Evolutionary conservation across 2,888 invertebrate species (phyloP), one percentile per base, ranked within the genome.

Genomic region (Mamestra brassicae): DNA sequence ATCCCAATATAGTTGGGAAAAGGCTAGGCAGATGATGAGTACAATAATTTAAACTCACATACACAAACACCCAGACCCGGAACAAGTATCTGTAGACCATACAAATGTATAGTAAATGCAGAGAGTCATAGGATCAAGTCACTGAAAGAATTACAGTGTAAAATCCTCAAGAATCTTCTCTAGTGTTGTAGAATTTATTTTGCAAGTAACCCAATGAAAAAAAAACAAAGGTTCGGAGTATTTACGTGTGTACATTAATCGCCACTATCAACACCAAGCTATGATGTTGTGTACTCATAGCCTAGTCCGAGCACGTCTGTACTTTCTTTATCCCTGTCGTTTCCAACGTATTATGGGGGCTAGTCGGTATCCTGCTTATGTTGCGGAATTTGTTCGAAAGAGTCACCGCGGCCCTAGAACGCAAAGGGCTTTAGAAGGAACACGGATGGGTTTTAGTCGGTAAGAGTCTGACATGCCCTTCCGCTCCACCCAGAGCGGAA

Each of bases 271-370:
- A 75, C 76, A 52, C 47, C 52, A 42, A 15, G 42, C 15, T n/a
- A 76, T 78, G 66, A 78, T 47, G 52, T 36, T 54, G 82, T 81
- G 38, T 66, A 10, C 47, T 66, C 47, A 63, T 76, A 63, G 17
- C n/a, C 10, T 0, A 78, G 62, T 78, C 76, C 13, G 4, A 38
- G 62, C 78, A 78, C 78, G 78, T 78, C 57, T 15, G 57, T 42
- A 42, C 47, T 58, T 76, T 76, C 62, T 81, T 78, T 67, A 78
- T 78, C 57, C 82, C 17, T 42, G 57, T 81, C 82, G 38, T 67
- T 63, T 67, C 57, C 38, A n/a, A 42, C 47, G 52, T 76, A 76
- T 54, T 63, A 81, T 66, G 45, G n/a, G 62, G 76, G 52, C 52
- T 52, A 62, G 60, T 45, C 26, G n/a, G 47, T 61, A 75, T 64